phyloP scores from a whole-genome alignment of 2,113 vertebrate genomes.

The Pelecanus crispus region DNA sequence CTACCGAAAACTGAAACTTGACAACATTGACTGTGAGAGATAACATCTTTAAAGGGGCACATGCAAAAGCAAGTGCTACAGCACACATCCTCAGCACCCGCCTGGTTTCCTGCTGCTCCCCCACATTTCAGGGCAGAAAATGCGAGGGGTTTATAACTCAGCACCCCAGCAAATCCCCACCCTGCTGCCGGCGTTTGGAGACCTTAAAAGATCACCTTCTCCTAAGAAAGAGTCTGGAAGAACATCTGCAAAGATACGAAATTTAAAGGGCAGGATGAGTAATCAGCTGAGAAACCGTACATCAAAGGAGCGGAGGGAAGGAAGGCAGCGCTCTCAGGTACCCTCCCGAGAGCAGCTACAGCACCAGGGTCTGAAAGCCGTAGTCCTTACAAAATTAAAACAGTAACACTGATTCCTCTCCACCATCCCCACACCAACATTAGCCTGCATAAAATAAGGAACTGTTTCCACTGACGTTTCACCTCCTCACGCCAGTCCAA shows the following conservation, averaged over 20 bases:
- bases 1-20: conserved; percentile 36
- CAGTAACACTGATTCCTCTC: fast-evolving
- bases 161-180: background rate
- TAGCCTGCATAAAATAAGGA: background rate
- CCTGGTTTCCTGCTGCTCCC: background rate
- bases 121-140: background rate
- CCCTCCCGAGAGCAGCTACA: background rate
- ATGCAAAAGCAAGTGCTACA: background rate
- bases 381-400: background rate
- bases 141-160: background rate
- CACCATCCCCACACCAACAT: background rate
- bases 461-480: background rate
- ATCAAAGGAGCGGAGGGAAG: fast-evolving
- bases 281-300: background rate
- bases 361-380: background rate
- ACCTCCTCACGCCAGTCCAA: background rate
- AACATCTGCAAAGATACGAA: background rate
- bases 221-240: background rate
- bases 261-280: background rate
- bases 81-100: background rate
- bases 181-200: fast-evolving
- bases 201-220: background rate
- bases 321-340: fast-evolving
- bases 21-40: background rate
- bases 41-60: conserved; percentile 1